Evolutionary conservation across 2,888 invertebrate genomes (phyloP).

Genomic region (Sesia bembeciformis): DNA sequence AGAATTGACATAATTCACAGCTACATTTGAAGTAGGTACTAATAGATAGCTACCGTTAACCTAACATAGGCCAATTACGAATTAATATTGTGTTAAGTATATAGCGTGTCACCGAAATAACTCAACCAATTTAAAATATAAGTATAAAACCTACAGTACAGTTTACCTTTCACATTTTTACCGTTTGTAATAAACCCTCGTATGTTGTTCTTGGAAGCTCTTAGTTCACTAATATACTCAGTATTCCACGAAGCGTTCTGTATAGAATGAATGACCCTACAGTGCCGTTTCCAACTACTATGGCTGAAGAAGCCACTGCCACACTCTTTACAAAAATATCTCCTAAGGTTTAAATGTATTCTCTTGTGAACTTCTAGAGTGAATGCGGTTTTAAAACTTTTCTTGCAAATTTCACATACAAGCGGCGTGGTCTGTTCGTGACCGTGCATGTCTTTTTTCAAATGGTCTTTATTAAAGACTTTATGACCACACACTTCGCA

Average conservation of each 20-base stretch:
- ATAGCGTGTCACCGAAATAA: not conserved
- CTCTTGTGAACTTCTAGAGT: constrained; percentile 25
- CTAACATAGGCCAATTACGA: too few relatives aligned
- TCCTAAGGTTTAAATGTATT: constrained; percentile 44
- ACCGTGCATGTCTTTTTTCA: constrained; percentile 31
- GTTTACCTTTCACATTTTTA: too few relatives aligned
- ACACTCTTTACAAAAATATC: constrained; percentile 37
- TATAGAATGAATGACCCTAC: too few relatives aligned
- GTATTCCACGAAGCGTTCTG: too few relatives aligned
- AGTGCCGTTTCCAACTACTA: constrained; percentile 21
- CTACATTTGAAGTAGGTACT: too few relatives aligned
- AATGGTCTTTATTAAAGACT: constrained; percentile 12
- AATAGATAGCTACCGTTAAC: too few relatives aligned
- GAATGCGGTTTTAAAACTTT: constrained; percentile 18
- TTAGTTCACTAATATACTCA: too few relatives aligned
- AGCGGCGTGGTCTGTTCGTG: constrained; percentile 32
- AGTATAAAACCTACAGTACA: not conserved
- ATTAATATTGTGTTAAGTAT: too few relatives aligned
- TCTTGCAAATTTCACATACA: constrained; percentile 25
- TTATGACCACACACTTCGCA: constrained; percentile 14
- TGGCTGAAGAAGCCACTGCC: constrained; percentile 37
- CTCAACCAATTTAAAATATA: not conserved
- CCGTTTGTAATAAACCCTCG: too few relatives aligned
- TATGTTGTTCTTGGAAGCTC: too few relatives aligned
- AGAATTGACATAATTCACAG: too few relatives aligned